Percentiles rank a stretch among this genome's conserved stretches.
These are phyloP conservation scores for Zygogramma bicolorata DNA, from an alignment of 2,888 invertebrate species.

Conservation along the genomic window DNA sequence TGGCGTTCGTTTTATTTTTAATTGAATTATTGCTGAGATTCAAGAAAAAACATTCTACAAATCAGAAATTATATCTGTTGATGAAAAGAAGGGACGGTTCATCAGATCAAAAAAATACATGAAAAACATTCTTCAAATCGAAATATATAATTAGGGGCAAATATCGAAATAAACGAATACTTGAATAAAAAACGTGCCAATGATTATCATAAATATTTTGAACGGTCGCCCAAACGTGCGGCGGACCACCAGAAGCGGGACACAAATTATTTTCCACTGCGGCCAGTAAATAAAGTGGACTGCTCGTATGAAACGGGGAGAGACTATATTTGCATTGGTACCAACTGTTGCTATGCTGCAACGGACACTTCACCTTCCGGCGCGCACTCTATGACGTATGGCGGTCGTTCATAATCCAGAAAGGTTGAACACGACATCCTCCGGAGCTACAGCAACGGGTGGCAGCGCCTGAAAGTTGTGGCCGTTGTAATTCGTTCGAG, in stretches of 20 bases:
- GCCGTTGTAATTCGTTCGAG: slow-evolving; percentile 21
- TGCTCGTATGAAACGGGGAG: background rate
- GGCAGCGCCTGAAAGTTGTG: slow-evolving; percentile 30
- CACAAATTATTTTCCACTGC: background rate
- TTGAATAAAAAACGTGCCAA: too few relatives aligned
- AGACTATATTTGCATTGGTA: slow-evolving; percentile 42
- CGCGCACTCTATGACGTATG: slow-evolving; percentile 49
- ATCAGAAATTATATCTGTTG: too few relatives aligned
- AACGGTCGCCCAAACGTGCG: background rate
- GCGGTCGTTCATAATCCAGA: slow-evolving; percentile 47
- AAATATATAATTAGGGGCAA: too few relatives aligned
- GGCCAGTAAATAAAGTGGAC: slow-evolving; percentile 17
- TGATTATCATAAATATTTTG: too few relatives aligned
- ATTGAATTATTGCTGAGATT: too few relatives aligned
- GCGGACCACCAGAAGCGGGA: background rate
- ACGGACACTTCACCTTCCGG: slow-evolving; percentile 45
- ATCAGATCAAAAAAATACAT: too few relatives aligned
- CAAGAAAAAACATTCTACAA: too few relatives aligned
- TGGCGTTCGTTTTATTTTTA: too few relatives aligned
- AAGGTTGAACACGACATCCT: slow-evolving; percentile 45
- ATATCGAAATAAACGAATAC: too few relatives aligned
- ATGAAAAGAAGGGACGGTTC: too few relatives aligned
- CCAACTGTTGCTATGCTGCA: slow-evolving; percentile 52
- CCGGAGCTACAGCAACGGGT: slow-evolving; percentile 45
- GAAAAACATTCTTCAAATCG: too few relatives aligned